phyloP scores from a whole-genome alignment of 2,888 invertebrate species.

The Aphidius colemani region DNA sequence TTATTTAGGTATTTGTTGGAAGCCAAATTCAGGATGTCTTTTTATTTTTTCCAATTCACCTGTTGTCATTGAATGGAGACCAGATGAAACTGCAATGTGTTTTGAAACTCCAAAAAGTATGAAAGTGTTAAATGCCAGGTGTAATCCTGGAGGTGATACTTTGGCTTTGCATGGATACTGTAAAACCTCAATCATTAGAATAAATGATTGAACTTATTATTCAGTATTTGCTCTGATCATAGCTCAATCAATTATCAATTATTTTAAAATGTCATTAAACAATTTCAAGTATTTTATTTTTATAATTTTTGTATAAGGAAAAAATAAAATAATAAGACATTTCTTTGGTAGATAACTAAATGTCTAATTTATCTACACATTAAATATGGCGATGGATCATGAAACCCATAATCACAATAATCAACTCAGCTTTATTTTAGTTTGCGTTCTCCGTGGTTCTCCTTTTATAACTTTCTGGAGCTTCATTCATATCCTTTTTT shows the following conservation, averaged over 20 bases:
- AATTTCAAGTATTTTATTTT: no score
- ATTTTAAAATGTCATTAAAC: no score
- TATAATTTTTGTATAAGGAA: no score
- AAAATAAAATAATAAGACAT: no score
- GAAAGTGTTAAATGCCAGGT: constrained; percentile 45
- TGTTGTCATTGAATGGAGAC: constrained; percentile 50
- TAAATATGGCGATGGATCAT: no score
- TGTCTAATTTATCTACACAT: no score
- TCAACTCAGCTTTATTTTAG: no score
- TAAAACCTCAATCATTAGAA: constrained; percentile 42
- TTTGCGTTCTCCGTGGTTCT: no score
- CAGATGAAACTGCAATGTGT: constrained; percentile 37
- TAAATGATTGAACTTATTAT: constrained; percentile 13
- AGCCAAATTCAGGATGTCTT: constrained; percentile 40
- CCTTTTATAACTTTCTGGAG: background rate
- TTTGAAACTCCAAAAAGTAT: constrained; percentile 46
- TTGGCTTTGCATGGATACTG: constrained; percentile 51
- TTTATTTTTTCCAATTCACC: constrained; percentile 47
- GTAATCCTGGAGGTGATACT: constrained; percentile 45
- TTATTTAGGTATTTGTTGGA: constrained; percentile 48
- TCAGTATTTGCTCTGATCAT: no score
- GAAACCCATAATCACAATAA: no score
- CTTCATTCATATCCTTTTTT: background rate
- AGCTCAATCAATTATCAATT: no score
- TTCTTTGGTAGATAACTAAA: no score